These are phyloP conservation scores for Prietella phreatophila DNA, from an alignment of 2,113 vertebrate genomes.

Conservation along the genomic window DNA sequence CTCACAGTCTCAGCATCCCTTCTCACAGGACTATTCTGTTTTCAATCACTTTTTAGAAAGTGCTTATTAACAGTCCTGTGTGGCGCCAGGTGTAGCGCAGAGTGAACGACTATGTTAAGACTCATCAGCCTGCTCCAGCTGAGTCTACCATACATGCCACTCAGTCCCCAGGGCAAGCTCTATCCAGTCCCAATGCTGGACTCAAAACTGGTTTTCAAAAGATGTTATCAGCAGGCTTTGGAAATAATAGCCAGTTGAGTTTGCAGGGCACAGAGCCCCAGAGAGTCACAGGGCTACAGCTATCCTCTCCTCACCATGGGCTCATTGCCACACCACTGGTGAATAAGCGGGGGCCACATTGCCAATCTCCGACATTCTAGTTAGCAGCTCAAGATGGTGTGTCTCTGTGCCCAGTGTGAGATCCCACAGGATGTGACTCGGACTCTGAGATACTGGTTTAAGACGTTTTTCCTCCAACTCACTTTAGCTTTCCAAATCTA, in stretches of 20 bases:
- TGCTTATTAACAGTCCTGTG: constrained; percentile 12
- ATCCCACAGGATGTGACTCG: constrained; percentile 47
- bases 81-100: constrained; percentile 20
- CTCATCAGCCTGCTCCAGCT: constrained; percentile 23
- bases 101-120: constrained; percentile 32
- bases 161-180: constrained; percentile 1
- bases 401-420: constrained; percentile 41
- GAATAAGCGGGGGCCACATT: constrained; percentile 50
- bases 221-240: constrained; percentile 34
- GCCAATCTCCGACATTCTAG: constrained; percentile 48
- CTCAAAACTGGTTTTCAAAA: constrained; percentile 33
- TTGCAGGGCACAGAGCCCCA: constrained; percentile 42
- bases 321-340: constrained; percentile 49
- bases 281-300: constrained; percentile 41
- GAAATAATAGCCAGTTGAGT: constrained; percentile 39
- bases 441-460: constrained; percentile 39
- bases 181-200: constrained; percentile 12
- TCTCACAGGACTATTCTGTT: constrained; percentile 5
- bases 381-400: constrained; percentile 49
- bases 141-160: constrained; percentile 35
- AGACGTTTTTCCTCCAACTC: not conserved
- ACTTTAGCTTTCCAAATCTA: constrained; percentile 26
- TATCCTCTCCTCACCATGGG: constrained; percentile 42
- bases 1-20: not conserved
- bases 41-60: not conserved